Percentiles rank a stretch among this genome's conserved stretches.
These are phyloP conservation scores for Empidonax alnorum DNA, from an alignment of 2,113 vertebrate species.

Conservation along the genomic window DNA sequence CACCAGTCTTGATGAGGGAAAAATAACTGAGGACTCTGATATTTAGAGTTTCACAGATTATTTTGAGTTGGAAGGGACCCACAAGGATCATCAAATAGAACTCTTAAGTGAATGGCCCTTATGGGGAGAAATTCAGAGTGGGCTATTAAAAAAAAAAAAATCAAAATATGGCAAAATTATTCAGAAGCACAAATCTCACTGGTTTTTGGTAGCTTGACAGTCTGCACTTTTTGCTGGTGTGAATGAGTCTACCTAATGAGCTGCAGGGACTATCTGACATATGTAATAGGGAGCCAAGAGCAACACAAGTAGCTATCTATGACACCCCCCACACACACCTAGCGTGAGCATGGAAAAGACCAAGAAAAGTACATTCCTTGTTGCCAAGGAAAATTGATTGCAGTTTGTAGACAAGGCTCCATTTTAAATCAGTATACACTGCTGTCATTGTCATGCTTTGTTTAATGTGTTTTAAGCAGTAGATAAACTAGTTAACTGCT, in stretches of 20 bases:
- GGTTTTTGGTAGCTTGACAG: neutral
- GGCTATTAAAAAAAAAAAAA: neutral
- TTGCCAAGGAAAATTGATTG: neutral
- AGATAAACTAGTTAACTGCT: neutral
- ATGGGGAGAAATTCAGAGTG: neutral
- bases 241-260: neutral
- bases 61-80: neutral
- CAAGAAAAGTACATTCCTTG: neutral
- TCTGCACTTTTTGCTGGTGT: neutral
- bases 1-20: neutral
- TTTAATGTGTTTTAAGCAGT: neutral
- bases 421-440: neutral
- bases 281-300: neutral
- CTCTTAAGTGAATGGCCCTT: neutral
- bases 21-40: neutral
- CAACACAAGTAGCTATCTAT: neutral
- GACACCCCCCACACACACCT: rapidly evolving
- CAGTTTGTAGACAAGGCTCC: neutral
- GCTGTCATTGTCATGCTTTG: neutral
- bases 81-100: neutral
- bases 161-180: neutral
- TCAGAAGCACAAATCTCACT: neutral
- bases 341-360: neutral
- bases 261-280: neutral
- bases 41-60: neutral